Base-by-base conservation (phyloP, 2,888 invertebrate species). In the Patella pellucida region DNA sequence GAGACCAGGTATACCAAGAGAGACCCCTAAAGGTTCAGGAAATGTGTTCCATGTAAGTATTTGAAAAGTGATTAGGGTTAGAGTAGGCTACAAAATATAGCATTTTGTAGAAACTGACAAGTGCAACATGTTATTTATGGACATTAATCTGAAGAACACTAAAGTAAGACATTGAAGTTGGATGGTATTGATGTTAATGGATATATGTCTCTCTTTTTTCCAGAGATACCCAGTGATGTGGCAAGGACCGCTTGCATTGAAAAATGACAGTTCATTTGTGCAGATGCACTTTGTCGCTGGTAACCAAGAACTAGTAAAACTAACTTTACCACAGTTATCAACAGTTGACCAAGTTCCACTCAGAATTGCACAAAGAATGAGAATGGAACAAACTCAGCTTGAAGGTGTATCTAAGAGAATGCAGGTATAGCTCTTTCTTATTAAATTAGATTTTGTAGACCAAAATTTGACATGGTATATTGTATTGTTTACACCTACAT, bases 211-310 rank as follows among this genome's bases (percentile, higher is more conserved):
- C 41, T 72, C 86, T 79, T 79, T 84, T 76, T 91, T 92, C 19
- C 94, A 97, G 94, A 94, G 96, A 77, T 97, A 97, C 92, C 98
- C 98, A 14, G 95, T 97, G 69, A 96, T 98, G 95, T 99, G 99
- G 99, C 97, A 98, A 92, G 97, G 99, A 1, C 92, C 96, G 78
- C 92, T 99, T 83, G 98, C 97, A 0, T 93, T 99, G 83, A 99
- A 99, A 93, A 98, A 97, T 91, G 98, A 98, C 92, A 96, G 96
- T 86, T 97, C 98, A 9, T 96, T 96, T 51, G 98, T 99, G 69
- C 98, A 99, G 92, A 98, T 99, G 98, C 98, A 98, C 92, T 97
- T 97, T 92, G 97, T 99, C 81, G 96, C 96, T 87, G 99, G 99
- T 76, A 97, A 96, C 92, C 95, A 95, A 14, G 93, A 93, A 85